Percentiles rank a stretch among this genome's conserved stretches.
phyloP scores from a whole-genome alignment of 2,797 vertebrate species.

The Helostoma temminkii region DNA sequence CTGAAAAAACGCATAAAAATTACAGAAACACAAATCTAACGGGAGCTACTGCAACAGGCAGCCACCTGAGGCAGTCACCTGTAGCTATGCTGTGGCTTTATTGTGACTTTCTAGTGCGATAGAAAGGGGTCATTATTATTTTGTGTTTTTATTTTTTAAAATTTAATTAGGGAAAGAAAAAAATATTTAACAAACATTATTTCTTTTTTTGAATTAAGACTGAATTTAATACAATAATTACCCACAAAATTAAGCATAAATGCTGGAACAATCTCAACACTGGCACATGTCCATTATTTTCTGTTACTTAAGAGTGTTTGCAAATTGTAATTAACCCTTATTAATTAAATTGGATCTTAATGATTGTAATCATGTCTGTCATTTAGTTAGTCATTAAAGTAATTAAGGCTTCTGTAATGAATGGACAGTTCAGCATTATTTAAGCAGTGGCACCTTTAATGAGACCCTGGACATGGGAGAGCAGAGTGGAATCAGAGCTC shows the following conservation, averaged over 20 bases:
- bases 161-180: too few relatives aligned
- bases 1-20: too few relatives aligned
- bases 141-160: not conserved
- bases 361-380: constrained; percentile 51
- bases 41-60: too few relatives aligned
- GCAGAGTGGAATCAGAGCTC: not conserved
- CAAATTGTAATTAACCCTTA: constrained; percentile 45
- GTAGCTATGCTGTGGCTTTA: too few relatives aligned
- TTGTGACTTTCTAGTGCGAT: too few relatives aligned
- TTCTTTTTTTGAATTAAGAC: not conserved
- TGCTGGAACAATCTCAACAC: not conserved
- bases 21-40: too few relatives aligned
- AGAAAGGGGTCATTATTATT: too few relatives aligned
- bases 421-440: constrained; percentile 36
- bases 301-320: constrained; percentile 26
- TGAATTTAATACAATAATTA: not conserved
- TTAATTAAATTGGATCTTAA: constrained; percentile 51
- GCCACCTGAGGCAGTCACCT: too few relatives aligned
- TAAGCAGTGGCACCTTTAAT: constrained; percentile 16
- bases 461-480: constrained; percentile 19
- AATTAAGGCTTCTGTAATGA: constrained; percentile 56
- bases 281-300: constrained; percentile 17
- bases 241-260: not conserved
- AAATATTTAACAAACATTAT: not conserved
- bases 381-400: constrained; percentile 57